Base-by-base conservation (phyloP, 2,113 vertebrate species). In the Genyomyrus donnyi region DNA sequence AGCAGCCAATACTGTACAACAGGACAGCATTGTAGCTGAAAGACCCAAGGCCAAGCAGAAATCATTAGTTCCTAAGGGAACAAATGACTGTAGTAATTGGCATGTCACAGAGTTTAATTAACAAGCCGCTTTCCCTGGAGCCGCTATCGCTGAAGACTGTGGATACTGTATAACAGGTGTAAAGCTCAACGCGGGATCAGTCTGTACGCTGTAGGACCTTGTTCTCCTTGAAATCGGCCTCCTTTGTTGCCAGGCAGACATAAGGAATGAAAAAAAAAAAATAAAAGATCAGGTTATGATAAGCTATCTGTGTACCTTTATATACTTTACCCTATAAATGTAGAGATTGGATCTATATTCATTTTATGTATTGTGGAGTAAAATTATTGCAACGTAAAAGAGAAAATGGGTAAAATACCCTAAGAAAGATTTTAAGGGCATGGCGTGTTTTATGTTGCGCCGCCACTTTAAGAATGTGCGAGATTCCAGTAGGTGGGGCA, bases 101-200 rank as follows among this genome's bases (percentile, higher is more conserved):
- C 77, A 58, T 89, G 77, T 84, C 50, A 58, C 48, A 84, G 39
- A 62, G 89, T 46, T 85, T 89, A 89, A 89, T 89, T 89, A 89
- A 85, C 80, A 85, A n/a, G 80, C 89, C 53, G 21, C 39, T 74
- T 39, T 53, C 31, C 74, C 31, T n/a, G 50, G 77, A 46, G 89
- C 50, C 8, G 0, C 45, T 19, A 3, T 74, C 15, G 48, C 88
- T 80, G 48, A 17, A 4, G 45, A 35, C 50, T 48, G 39, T 19
- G 42, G 35, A 39, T 89, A 39, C 50, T 53, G 85, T 53, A 21
- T 31, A 9, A 31, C 85, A 39, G 74, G 89, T 89, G 88, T 89
- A 52, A 58, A 88, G 24, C 21, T 35, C 21, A 56, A 31, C 53
- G 53, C 50, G 5, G 31, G 27, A 35, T 58, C 52, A 39, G 87